Evolutionary conservation across 2,113 vertebrate genomes (phyloP), one percentile per base, ranked within the genome.

Genomic region (Mus pahari): DNA sequence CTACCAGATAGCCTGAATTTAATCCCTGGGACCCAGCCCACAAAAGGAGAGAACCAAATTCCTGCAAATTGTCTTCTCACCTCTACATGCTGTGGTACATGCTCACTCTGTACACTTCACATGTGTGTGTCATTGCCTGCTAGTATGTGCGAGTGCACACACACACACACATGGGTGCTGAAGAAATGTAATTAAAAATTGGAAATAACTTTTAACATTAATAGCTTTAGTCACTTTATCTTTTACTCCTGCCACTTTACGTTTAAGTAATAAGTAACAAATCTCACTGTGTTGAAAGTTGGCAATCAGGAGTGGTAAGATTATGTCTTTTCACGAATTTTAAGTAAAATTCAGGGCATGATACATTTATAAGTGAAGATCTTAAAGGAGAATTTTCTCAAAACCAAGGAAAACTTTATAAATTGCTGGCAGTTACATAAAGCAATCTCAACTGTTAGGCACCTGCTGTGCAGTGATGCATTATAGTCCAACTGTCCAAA

Each of bases 271-370:
- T 68, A 68, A 68, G 31, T 68, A 68, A 36, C 31, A 68, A 93
- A 79, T 77, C 2, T 24, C 14, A 81, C 1, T 94, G 48, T 77
- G 22, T 75, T 81, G 50, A 55, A 96, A 90, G 45, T 45, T 64
- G 86, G 2, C 50, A n/a, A 39, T 71, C 48, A 39, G 6, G 24
- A 73, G 50, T 81, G 4, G 12, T 92, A 78, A 48, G 83, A 70
- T 74, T 62, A 75, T 8, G 66, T n/a, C 39, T 58, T 88, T 66
- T 64, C 48, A 45, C 16, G 10, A 12, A n/a, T 50, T 71, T 94
- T 86, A 97, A 86, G 86, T 94, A 89, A 33, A 95, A 87, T 92
- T 89, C 31, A 70, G 28, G 55, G 45, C 12, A 71, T 70, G 16
- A 97, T 93, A 42, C 53, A 95, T 39, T 62, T 9, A 45, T 92